These are phyloP conservation scores for Pandion haliaetus DNA, from an alignment of 2,113 vertebrate genomes.

Conservation along the genomic window DNA sequence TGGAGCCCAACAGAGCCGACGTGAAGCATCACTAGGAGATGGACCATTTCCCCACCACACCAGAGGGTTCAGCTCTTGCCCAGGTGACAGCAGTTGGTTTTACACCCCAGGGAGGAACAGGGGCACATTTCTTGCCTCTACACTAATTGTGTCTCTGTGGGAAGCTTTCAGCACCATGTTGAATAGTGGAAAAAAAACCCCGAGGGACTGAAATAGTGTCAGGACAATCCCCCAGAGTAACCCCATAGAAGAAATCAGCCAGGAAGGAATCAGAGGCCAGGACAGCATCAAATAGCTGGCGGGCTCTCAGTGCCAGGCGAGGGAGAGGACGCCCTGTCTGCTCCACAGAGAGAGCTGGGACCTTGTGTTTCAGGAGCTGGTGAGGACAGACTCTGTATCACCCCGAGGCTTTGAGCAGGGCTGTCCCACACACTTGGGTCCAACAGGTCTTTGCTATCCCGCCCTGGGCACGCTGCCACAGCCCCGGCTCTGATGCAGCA, in stretches of 20 bases:
- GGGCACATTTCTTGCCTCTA: background rate
- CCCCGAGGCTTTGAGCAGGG: background rate
- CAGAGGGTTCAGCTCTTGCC: background rate
- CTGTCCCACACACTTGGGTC: accelerated
- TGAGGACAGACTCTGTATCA: accelerated
- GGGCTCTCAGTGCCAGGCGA: background rate
- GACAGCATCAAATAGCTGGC: background rate
- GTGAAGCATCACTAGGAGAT: background rate
- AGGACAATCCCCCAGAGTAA: background rate
- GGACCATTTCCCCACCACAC: background rate
- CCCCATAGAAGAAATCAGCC: background rate
- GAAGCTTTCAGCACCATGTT: accelerated
- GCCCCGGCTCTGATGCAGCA: accelerated
- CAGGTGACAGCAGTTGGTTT: background rate
- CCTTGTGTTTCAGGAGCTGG: background rate
- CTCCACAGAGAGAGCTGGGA: background rate
- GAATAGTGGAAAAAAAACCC: background rate
- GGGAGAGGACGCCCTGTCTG: background rate
- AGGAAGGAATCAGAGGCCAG: background rate
- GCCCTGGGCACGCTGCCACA: accelerated
- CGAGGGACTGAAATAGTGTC: background rate
- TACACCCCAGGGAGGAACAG: background rate
- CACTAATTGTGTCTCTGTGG: background rate
- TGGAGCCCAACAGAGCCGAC: background rate
- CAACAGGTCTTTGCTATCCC: background rate